phyloP scores from a whole-genome alignment of 2,888 invertebrate species.

The Spatulosminthurus flaviceps region DNA sequence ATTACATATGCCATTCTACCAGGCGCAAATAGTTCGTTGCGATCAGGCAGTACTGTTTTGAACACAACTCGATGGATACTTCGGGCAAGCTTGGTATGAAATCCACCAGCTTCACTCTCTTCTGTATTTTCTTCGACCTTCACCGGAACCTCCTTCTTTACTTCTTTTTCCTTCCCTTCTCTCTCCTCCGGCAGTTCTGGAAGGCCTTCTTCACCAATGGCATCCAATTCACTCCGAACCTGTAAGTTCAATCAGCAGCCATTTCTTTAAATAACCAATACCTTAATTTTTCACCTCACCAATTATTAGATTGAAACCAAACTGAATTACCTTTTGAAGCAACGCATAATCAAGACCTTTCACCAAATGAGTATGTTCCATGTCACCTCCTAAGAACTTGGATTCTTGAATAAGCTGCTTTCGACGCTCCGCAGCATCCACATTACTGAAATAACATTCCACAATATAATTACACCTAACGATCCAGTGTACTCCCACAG shows the following conservation, averaged over 20 bases:
- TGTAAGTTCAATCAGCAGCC: too few relatives aligned
- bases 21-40: constrained; percentile 92
- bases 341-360: constrained; percentile 95
- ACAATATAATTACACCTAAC: too few relatives aligned
- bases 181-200: constrained; percentile 80
- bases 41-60: constrained; percentile 67
- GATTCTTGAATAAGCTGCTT: constrained; percentile 97
- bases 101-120: constrained; percentile 53
- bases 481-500: too few relatives aligned
- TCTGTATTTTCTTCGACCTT: constrained; percentile 43
- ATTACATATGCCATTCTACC: constrained; percentile 99
- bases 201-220: constrained; percentile 84
- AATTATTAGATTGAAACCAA: too few relatives aligned
- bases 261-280: too few relatives aligned
- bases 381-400: constrained; percentile 99
- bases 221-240: constrained; percentile 84
- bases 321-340: constrained; percentile 89
- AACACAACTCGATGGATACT: constrained; percentile 73
- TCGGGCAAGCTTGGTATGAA: constrained; percentile 77
- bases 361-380: constrained; percentile 99
- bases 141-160: constrained; percentile 62
- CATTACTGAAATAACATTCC: constrained; percentile 64
- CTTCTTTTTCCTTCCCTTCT: constrained; percentile 71
- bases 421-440: constrained; percentile 93
- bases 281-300: too few relatives aligned